A percentile compares a stretch with the other conserved stretches of the same genome.
Conservation (phyloP, 1,140 invertebrate genomes). For the Cataglyphis hispanica region DNA sequence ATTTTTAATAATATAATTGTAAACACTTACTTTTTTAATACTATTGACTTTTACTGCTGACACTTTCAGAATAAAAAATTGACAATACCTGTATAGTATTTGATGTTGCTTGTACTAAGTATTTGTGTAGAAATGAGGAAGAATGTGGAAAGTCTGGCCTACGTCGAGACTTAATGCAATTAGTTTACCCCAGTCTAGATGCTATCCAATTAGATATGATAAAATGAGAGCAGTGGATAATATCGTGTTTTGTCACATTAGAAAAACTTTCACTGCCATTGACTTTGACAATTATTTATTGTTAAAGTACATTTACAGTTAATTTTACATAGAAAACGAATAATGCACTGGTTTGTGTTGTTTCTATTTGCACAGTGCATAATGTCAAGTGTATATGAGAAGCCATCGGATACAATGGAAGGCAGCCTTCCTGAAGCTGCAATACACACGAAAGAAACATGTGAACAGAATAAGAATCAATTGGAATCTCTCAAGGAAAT, state of each 20-base stretch:
- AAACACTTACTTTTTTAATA: slow-evolving; percentile 10
- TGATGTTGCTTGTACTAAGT: neutral
- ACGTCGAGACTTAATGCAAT: slow-evolving; percentile 80
- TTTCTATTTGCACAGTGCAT: slow-evolving; percentile 83
- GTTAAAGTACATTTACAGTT: slow-evolving; percentile 50
- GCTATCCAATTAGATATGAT: slow-evolving; percentile 83
- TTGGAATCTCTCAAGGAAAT: slow-evolving; percentile 82
- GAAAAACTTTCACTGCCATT: slow-evolving; percentile 84
- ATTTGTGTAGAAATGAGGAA: slow-evolving; percentile 18
- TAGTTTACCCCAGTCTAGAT: slow-evolving; percentile 82
- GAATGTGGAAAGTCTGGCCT: slow-evolving; percentile 46
- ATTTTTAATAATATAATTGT: neutral
- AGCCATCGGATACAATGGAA: slow-evolving; percentile 80
- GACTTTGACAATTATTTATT: slow-evolving; percentile 71
- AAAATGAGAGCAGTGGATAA: slow-evolving; percentile 84
- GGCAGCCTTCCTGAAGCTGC: slow-evolving; percentile 73
- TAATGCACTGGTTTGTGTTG: slow-evolving; percentile 82
- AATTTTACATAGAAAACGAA: slow-evolving; percentile 60
- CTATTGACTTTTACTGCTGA: slow-evolving; percentile 30
- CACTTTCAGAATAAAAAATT: neutral
- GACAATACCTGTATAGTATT: neutral
- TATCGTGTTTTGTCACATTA: slow-evolving; percentile 76
- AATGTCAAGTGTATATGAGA: slow-evolving; percentile 82
- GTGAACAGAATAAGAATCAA: slow-evolving; percentile 81
- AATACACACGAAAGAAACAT: slow-evolving; percentile 73